Evolutionary conservation across 2,113 vertebrate genomes (phyloP).

Genomic region (Percopsis transmontana): DNA sequence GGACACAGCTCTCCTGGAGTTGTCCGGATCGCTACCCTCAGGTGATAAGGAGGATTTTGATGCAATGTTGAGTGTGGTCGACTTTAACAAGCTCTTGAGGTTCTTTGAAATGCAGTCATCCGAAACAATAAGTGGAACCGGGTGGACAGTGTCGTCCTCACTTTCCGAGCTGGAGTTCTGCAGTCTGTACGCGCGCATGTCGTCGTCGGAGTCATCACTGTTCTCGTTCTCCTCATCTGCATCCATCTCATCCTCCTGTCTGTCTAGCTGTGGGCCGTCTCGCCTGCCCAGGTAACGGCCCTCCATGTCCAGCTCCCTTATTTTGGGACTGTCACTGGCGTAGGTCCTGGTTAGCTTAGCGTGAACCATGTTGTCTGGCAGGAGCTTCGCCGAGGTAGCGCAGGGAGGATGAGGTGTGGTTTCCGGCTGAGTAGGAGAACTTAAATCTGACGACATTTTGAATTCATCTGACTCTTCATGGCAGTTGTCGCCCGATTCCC

Average conservation of each 20-base stretch:
- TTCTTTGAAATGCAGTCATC: conserved; percentile 80
- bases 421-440: conserved; percentile 8
- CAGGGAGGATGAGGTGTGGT: conserved; percentile 16
- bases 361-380: conserved; percentile 42
- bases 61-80: conserved; percentile 37
- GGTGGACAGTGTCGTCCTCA: conserved; percentile 81
- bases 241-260: conserved; percentile 82
- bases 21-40: conserved; percentile 36
- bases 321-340: conserved; percentile 80
- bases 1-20: conserved; percentile 83
- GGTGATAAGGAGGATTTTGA: conserved; percentile 29
- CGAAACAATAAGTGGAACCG: conserved; percentile 86
- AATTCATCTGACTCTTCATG: conserved; percentile 12
- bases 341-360: conserved; percentile 76
- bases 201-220: conserved; percentile 94
- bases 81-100: conserved; percentile 89
- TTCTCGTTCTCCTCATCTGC: conserved; percentile 94
- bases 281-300: conserved; percentile 90
- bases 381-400: conserved; percentile 17
- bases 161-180: conserved; percentile 92
- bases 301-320: conserved; percentile 92
- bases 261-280: conserved; percentile 68
- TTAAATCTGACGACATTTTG: conserved; percentile 15
- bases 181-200: conserved; percentile 85
- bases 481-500: conserved; percentile 12